phyloP scores from a whole-genome alignment of 2,797 vertebrate species.

The Myotis findleyi region DNA sequence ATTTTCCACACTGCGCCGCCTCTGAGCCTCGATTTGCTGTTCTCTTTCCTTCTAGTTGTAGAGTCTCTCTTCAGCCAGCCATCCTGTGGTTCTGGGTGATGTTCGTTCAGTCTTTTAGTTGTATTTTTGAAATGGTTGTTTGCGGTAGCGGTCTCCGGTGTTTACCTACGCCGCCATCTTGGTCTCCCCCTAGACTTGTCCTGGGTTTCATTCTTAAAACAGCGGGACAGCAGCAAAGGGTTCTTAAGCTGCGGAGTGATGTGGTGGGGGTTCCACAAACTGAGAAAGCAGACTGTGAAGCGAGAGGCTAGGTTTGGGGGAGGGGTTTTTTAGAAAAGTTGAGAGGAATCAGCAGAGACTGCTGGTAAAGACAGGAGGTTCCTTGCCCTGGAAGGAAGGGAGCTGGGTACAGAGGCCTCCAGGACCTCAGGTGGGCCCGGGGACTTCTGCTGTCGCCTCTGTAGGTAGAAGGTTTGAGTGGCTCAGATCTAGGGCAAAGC shows the following conservation, averaged over 20 bases:
- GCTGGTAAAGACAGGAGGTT: background rate
- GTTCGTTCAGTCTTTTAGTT: too few relatives aligned
- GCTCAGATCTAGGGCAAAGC: background rate
- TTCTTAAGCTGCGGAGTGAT: background rate
- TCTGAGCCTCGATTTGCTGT: too few relatives aligned
- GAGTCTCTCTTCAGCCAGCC: too few relatives aligned
- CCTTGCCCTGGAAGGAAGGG: background rate
- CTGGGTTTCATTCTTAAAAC: background rate
- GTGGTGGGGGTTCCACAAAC: background rate
- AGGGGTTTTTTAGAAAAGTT: background rate
- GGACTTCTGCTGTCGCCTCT: background rate
- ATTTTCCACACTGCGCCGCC: too few relatives aligned
- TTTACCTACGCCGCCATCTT: too few relatives aligned
- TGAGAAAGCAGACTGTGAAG: background rate
- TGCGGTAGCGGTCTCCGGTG: too few relatives aligned
- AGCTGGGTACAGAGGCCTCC: background rate
- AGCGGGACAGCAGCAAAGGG: background rate
- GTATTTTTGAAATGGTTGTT: too few relatives aligned
- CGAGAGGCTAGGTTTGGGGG: background rate
- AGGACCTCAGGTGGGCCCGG: background rate
- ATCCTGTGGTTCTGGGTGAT: too few relatives aligned
- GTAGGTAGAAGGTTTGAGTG: rapidly evolving
- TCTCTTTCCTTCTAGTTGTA: too few relatives aligned
- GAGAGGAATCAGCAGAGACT: background rate
- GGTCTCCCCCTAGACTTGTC: too few relatives aligned